A percentile compares a stretch with the other conserved stretches of the same genome.
Conservation (phyloP, 1,140 invertebrate genomes). For the Harlomillsia oculata region DNA sequence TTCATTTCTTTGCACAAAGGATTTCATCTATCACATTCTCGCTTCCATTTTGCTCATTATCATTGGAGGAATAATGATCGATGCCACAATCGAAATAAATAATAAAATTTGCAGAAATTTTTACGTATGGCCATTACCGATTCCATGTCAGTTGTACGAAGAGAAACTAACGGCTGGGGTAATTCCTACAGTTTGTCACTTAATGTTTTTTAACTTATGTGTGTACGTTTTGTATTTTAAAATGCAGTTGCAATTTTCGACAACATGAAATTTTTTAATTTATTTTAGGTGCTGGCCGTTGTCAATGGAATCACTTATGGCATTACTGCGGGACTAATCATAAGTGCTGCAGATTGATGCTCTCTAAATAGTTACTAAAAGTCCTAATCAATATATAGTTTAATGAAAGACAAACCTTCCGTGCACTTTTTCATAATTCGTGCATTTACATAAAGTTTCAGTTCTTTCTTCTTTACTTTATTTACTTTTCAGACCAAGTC, state of each 20-base stretch:
- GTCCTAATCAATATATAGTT: too few species aligned
- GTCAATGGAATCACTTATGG: conserved; percentile 7
- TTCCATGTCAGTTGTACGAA: conserved; percentile 6
- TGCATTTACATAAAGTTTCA: too few species aligned
- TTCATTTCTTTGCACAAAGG: not conserved
- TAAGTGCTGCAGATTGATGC: too few species aligned
- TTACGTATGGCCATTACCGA: not conserved
- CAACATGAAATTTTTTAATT: not conserved
- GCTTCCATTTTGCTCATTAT: not conserved
- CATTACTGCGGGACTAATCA: not conserved
- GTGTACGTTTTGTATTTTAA: too few species aligned
- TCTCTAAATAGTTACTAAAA: too few species aligned
- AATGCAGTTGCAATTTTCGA: not conserved
- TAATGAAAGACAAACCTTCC: not conserved
- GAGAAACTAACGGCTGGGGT: conserved; percentile 8
- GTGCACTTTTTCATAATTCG: not conserved
- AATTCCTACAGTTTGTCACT: too few species aligned
- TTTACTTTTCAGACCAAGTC: too few species aligned
- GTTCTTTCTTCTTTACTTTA: too few species aligned
- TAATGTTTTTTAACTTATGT: too few species aligned
- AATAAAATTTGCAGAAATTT: not conserved
- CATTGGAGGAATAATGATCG: not conserved
- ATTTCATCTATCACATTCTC: conserved; percentile 5
- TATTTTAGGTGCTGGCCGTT: conserved; percentile 1
- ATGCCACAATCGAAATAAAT: conserved; percentile 2